Conservation (phyloP, 1,140 invertebrate species). For the Diplogasteroides magnus region DNA sequence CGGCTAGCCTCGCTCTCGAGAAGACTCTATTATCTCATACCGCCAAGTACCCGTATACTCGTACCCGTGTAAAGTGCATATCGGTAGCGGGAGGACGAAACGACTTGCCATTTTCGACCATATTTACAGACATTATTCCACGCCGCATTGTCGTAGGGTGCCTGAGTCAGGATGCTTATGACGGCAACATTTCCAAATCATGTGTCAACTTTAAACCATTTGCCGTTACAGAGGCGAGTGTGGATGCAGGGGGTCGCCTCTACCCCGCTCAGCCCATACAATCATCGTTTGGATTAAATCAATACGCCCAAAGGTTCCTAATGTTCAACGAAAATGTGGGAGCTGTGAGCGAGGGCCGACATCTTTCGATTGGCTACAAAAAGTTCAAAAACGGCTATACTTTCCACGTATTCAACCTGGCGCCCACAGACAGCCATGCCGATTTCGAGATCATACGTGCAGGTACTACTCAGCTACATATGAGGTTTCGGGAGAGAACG, state of each 20-base stretch:
- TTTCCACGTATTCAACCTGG: no score
- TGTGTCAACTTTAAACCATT: background rate
- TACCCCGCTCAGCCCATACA: background rate
- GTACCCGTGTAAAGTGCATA: background rate
- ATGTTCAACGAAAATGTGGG: no score
- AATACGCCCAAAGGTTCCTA: background rate
- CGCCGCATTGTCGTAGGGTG: background rate
- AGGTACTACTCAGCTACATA: no score
- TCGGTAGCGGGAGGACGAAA: background rate
- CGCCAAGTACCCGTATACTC: background rate
- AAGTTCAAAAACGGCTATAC: no score
- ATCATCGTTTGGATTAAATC: background rate
- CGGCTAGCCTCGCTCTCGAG: background rate
- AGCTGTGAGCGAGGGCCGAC: no score
- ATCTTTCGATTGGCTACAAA: no score
- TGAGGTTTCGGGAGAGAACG: no score
- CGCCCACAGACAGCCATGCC: no score
- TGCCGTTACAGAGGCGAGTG: background rate
- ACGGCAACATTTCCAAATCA: no score
- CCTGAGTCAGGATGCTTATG: background rate
- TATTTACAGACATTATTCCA: slow-evolving; percentile 6
- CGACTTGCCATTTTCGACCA: background rate
- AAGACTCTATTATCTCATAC: background rate
- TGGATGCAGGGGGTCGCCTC: background rate
- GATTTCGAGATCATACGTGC: no score